phyloP scores from a whole-genome alignment of 2,797 vertebrate species.

The Alosa sapidissima region DNA sequence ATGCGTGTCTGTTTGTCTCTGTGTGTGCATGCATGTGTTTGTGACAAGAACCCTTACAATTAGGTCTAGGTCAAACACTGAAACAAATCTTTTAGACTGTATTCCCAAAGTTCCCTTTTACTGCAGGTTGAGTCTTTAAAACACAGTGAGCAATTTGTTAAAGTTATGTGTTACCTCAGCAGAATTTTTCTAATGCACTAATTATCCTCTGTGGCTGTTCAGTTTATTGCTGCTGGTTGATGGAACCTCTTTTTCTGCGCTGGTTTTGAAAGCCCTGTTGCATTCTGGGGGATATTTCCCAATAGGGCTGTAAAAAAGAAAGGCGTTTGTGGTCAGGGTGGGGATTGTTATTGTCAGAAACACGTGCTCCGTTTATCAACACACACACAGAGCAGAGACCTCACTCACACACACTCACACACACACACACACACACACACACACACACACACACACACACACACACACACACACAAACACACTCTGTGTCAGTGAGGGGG shows the following conservation, averaged over 20 bases:
- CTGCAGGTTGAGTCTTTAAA: neutral
- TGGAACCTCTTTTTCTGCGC: neutral
- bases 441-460: neutral
- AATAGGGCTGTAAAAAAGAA: neutral
- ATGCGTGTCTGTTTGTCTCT: neutral
- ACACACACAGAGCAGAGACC: neutral
- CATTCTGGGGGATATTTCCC: conserved; percentile 18
- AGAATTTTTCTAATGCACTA: neutral
- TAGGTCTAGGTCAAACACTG: neutral
- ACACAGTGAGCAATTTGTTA: neutral
- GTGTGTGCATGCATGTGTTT: neutral
- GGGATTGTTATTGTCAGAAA: neutral
- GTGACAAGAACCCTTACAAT: neutral
- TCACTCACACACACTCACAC: neutral
- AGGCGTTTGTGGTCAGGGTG: neutral
- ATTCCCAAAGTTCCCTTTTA: neutral
- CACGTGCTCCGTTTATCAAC: neutral
- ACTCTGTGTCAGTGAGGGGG: neutral
- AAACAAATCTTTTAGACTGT: neutral
- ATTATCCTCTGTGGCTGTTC: neutral
- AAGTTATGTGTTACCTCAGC: neutral
- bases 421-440: neutral
- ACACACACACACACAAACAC: neutral
- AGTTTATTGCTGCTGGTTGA: neutral
- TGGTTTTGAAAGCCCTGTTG: neutral